Evolutionary conservation across 2,113 vertebrate genomes (phyloP).

Genomic region (Pachycephala philippinensis): DNA sequence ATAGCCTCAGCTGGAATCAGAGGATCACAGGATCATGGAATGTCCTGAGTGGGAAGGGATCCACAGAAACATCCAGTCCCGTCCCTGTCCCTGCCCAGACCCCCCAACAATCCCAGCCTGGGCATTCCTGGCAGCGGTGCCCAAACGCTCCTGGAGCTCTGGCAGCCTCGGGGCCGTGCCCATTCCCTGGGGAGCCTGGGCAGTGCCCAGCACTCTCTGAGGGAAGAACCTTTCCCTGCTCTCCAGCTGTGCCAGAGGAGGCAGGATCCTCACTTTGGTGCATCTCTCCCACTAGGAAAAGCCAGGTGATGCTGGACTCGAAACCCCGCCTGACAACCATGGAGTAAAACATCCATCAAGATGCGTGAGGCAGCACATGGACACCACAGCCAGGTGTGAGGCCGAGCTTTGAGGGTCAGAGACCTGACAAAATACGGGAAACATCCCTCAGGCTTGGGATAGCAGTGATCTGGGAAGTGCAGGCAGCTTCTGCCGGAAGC

Average conservation of each 20-base stretch:
- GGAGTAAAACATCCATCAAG: fast-evolving
- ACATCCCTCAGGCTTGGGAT: no score
- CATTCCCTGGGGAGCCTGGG: neutral
- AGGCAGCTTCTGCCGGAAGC: neutral
- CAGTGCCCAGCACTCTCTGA: neutral
- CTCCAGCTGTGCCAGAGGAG: neutral
- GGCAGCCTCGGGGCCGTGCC: neutral
- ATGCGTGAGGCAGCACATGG: neutral
- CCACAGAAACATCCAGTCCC: fast-evolving
- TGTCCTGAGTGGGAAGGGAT: fast-evolving
- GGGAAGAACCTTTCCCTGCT: neutral
- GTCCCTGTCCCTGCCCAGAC: neutral
- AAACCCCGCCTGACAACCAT: neutral
- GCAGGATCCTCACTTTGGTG: neutral
- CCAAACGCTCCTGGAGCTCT: neutral
- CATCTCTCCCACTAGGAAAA: neutral
- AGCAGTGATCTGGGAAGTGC: neutral
- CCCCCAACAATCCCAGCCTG: neutral
- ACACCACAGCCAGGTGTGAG: fast-evolving
- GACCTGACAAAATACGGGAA: neutral
- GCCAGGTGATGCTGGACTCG: neutral
- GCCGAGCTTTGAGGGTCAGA: neutral
- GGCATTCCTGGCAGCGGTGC: neutral
- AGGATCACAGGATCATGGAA: neutral
- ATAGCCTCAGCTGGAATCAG: neutral